Conservation (phyloP, 2,113 vertebrate species). For the Oryzias melastigma region DNA sequence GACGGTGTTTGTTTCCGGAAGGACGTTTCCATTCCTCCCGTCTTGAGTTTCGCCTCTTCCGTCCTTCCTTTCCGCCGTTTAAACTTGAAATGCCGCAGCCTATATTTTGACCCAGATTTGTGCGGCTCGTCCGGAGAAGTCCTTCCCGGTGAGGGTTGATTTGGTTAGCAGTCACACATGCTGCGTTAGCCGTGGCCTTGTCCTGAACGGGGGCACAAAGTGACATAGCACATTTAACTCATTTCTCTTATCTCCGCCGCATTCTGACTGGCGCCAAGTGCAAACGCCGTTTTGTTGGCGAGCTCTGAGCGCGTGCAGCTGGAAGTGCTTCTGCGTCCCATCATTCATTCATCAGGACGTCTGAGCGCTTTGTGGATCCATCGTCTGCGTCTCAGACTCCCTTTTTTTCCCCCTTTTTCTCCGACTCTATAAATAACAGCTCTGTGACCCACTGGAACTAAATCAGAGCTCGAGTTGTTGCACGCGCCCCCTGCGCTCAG, state of each 20-base stretch:
- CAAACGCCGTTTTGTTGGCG: constrained; percentile 61
- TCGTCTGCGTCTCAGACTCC: constrained; percentile 41
- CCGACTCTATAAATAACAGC: constrained; percentile 64
- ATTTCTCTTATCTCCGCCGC: constrained; percentile 23
- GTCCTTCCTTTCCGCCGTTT: no score
- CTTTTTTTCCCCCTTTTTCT: constrained; percentile 41
- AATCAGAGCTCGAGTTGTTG: constrained; percentile 41
- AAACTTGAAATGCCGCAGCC: no score
- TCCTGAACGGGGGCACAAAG: constrained; percentile 3
- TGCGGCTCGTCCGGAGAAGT: neutral
- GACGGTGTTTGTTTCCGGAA: neutral
- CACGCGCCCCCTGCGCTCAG: constrained; percentile 2
- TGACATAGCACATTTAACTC: constrained; percentile 14
- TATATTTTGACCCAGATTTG: no score
- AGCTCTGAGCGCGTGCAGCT: constrained; percentile 36
- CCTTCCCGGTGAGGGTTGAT: constrained; percentile 31
- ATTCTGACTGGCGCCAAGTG: constrained; percentile 54
- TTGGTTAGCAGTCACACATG: constrained; percentile 42
- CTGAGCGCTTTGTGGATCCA: constrained; percentile 61
- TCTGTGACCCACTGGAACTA: constrained; percentile 56
- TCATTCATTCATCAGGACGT: constrained; percentile 59
- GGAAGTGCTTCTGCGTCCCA: constrained; percentile 45
- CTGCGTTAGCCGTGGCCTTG: constrained; percentile 37
- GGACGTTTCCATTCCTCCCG: neutral
- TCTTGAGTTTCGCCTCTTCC: no score